Conservation (phyloP, 2,888 invertebrate species). For the Hermaeophaga mercurialis region DNA sequence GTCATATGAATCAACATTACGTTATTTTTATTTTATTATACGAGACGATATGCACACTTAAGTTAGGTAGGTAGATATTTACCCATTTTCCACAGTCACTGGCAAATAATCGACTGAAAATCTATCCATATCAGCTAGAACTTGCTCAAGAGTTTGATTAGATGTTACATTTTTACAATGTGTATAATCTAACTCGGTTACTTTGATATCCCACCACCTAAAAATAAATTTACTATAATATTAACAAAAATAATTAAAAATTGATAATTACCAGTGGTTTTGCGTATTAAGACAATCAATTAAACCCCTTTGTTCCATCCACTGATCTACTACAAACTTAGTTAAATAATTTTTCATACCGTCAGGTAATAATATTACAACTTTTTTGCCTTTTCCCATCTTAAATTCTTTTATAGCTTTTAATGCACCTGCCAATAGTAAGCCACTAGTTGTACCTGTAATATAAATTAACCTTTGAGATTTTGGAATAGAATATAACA, state of each 20-base stretch:
- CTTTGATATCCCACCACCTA: constrained; percentile 81
- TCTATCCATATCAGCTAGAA: constrained; percentile 70
- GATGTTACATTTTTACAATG: constrained; percentile 62
- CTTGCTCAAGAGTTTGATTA: constrained; percentile 67
- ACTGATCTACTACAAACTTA: constrained; percentile 91
- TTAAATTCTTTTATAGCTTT: constrained; percentile 66
- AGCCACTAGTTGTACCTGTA: constrained; percentile 89
- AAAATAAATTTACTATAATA: constrained; percentile 43
- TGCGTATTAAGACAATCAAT: constrained; percentile 43
- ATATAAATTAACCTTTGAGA: no score
- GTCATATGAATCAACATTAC: no score
- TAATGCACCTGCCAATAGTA: constrained; percentile 78
- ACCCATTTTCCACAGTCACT: constrained; percentile 63
- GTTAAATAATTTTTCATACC: constrained; percentile 97
- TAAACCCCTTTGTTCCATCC: constrained; percentile 81
- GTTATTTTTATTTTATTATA: no score
- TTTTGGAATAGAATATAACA: no score
- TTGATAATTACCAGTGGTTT: constrained; percentile 50
- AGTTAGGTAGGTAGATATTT: no score
- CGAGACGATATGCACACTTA: no score
- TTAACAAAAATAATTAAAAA: background rate
- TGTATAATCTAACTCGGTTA: constrained; percentile 64
- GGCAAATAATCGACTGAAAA: constrained; percentile 72
- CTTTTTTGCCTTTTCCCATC: constrained; percentile 79
- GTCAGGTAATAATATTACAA: constrained; percentile 92